Conservation (phyloP, 2,113 vertebrate species). For the Ranitomeya variabilis region DNA sequence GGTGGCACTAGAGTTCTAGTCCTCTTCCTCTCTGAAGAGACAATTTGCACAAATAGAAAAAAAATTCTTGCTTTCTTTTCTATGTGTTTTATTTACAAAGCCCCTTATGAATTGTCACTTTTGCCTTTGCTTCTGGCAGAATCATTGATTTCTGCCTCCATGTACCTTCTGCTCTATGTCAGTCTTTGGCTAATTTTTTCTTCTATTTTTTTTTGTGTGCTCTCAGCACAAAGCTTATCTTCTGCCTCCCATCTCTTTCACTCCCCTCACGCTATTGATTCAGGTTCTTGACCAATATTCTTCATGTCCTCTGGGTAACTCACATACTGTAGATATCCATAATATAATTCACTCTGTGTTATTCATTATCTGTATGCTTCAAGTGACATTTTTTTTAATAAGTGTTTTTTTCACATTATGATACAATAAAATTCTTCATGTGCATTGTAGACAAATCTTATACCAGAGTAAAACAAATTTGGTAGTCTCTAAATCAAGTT, state of each 20-base stretch:
- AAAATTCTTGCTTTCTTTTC: no score
- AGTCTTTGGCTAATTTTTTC: background rate
- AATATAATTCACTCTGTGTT: background rate
- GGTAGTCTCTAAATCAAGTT: background rate
- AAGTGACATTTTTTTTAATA: background rate
- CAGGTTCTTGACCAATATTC: background rate
- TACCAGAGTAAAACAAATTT: background rate
- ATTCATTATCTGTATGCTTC: background rate
- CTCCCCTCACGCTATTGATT: conserved; percentile 11
- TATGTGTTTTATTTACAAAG: no score
- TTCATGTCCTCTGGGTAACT: conserved; percentile 18
- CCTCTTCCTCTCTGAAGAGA: no score
- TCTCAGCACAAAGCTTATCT: background rate
- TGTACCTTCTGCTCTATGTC: background rate
- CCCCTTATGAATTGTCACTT: no score
- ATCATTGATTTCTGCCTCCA: background rate
- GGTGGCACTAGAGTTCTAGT: no score
- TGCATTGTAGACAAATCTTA: background rate
- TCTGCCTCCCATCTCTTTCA: background rate
- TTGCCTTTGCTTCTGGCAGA: background rate
- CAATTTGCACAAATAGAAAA: no score
- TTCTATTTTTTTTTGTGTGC: background rate
- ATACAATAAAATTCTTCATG: background rate
- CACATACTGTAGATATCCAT: background rate
- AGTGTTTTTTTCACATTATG: background rate